Evolutionary conservation across 2,888 invertebrate genomes (phyloP), one percentile per base, ranked within the genome.

Genomic region (Athalia circularis): DNA sequence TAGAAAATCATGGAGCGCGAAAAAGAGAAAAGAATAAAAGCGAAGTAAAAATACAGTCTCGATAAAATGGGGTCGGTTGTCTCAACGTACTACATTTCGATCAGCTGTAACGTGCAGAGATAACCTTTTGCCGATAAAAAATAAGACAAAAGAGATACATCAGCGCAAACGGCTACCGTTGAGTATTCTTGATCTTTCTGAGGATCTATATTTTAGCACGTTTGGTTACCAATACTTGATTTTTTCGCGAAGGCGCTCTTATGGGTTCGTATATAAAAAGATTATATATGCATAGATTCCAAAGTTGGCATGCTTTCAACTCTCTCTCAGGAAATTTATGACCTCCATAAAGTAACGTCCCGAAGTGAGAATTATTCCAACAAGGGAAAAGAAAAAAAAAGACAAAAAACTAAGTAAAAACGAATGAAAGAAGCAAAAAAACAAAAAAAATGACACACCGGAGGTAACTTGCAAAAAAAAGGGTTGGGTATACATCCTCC

Each of bases 251-350:
- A 62, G 45, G 29, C 61, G 76, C 76, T 64, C 50, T 75, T 75
- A 75, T 57, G 76, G 74, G 72, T 75, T 75, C 76, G 54, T 75
- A 79, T 29, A 29, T 72, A 79, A 80, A 80, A 80, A 80, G 80
- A 78, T 81, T 79, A 83, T 82, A 80, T 82, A 83, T 81, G 82
- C 82, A 82, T 83, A 75, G 83, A 83, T 82, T 82, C 80, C 78
- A 82, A 79, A 81, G 80, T 85, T 83, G 83, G 82, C 84, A 79
- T 72, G 80, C 80, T 82, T 81, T 83, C 83, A 81, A 83, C 77
- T 68, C 54, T 65, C 29, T 1, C 65, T 77, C 77, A 79, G 75
- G 65, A 80, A 80, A 84, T 85, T 83, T 84, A 83, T 82, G 82
- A 77, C 81, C 80, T 80, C 79, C 80, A 67, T 80, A 81, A 80